Base-by-base conservation (phyloP, 2,797 vertebrate species). In the Sebastes ruberrimus region DNA sequence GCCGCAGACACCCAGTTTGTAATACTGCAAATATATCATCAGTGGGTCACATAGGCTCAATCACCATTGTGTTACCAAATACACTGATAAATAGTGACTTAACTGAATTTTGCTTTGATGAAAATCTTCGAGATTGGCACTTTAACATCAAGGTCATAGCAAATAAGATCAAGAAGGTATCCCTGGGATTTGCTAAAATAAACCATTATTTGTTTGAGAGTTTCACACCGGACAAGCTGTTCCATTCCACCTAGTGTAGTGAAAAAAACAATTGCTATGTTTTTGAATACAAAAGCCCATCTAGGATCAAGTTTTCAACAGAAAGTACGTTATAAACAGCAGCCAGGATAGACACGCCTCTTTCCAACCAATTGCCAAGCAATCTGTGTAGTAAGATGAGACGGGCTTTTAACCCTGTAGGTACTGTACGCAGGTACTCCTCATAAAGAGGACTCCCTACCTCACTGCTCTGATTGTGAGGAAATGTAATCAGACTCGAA, bases 401-500 rank as follows among this genome's bases (percentile, higher is more conserved):
- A 38, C 69, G 23, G 63, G 76, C 82, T 89, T 88, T 87, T 82
- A 85, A 78, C 75, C 71, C 86, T 65, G 79, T 76, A 86, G 82
- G 85, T 78, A 67, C 23, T 71, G 42, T 46, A 46, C 7, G 42
- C 61, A 74, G 76, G 69, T 82, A 60, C 38, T 42, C 13, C 38
- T 42, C 28, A 42, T 65, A 79, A 77, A 83, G 59, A 80, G 74
- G 77, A 85, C 84, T 88, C 79, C 87, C 84, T 64, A 73, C 79
- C 75, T 81, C 53, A 83, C 74, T 30, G 27, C 82, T 76, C 71
- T 90, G 83, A 93, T 84, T 90, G 85, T 67, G 60, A 81, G 25
- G 61, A 70, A 5, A 81, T 71, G 84, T 79, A 86, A 89, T 89
- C 85, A 86, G 79, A 62, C 67, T 55, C 4, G 8, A 81, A 81